Conservation (phyloP, 1,140 invertebrate species). For the Antheraea pernyi region DNA sequence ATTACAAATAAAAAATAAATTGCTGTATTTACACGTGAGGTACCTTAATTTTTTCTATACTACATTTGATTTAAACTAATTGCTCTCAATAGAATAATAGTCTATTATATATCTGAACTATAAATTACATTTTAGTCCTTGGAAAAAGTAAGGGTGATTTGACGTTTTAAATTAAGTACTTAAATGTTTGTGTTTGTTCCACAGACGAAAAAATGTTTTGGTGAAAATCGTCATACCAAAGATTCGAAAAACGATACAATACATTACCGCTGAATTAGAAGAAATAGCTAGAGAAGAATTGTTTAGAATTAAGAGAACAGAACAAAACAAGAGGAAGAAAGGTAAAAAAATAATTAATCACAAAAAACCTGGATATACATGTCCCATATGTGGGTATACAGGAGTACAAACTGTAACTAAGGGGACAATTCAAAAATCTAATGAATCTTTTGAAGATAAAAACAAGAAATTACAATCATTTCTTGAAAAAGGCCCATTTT, state of each 20-base stretch:
- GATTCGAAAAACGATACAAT: constrained; percentile 32
- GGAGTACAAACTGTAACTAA: background rate
- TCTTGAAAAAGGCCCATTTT: background rate
- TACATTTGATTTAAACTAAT: no score
- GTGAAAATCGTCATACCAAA: constrained; percentile 42
- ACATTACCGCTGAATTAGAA: constrained; percentile 41
- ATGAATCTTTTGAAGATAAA: background rate
- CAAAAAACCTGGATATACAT: background rate
- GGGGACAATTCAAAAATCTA: background rate
- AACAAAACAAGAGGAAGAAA: constrained; percentile 41
- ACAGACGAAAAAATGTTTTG: constrained; percentile 42
- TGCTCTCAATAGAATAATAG: no score
- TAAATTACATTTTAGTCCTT: constrained; percentile 14
- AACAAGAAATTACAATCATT: background rate
- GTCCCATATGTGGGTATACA: background rate
- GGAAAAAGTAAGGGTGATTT: constrained; percentile 18
- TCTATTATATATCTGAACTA: no score
- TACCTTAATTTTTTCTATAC: no score
- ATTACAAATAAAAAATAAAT: background rate
- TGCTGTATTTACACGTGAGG: background rate
- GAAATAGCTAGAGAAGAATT: constrained; percentile 44
- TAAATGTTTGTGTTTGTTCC: constrained; percentile 22
- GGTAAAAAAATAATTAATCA: constrained; percentile 22
- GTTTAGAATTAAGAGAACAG: constrained; percentile 39
- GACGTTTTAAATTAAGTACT: background rate